These are phyloP conservation scores for Nemotelus pantherinus DNA, from an alignment of 2,888 invertebrate genomes.

Conservation along the genomic window DNA sequence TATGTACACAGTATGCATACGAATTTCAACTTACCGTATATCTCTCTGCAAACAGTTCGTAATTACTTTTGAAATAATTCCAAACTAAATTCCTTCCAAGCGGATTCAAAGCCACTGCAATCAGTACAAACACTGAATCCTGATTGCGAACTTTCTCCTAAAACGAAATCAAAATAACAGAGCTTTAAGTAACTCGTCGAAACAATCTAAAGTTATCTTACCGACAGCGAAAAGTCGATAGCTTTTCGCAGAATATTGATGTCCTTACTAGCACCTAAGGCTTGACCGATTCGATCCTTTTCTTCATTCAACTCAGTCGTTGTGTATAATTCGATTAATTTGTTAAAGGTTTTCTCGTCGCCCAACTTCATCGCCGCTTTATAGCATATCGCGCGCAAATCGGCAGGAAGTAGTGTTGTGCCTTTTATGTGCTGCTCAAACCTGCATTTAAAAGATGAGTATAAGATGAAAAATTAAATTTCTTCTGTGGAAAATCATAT, in stretches of 20 bases:
- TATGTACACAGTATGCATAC: no score
- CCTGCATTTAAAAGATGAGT: slow-evolving; percentile 56
- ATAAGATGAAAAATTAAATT: no score
- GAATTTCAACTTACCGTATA: slow-evolving; percentile 70
- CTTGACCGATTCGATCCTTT: slow-evolving; percentile 87
- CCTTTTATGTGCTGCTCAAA: slow-evolving; percentile 75
- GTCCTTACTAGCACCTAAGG: slow-evolving; percentile 83
- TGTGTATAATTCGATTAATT: slow-evolving; percentile 82
- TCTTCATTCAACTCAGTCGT: slow-evolving; percentile 91
- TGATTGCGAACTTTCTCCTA: slow-evolving; percentile 87
- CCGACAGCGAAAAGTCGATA: slow-evolving; percentile 83
- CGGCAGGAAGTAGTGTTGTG: slow-evolving; percentile 76
- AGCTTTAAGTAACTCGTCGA: not conserved
- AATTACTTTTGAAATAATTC: slow-evolving; percentile 89
- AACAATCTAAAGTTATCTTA: slow-evolving; percentile 56
- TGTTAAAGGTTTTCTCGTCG: slow-evolving; percentile 76
- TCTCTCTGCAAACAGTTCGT: slow-evolving; percentile 77
- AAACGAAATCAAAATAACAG: slow-evolving; percentile 43
- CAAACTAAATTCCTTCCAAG: slow-evolving; percentile 87
- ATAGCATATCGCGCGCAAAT: slow-evolving; percentile 87
- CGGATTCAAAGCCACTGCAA: slow-evolving; percentile 82
- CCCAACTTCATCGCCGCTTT: slow-evolving; percentile 79
- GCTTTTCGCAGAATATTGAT: slow-evolving; percentile 77
- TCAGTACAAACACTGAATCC: slow-evolving; percentile 89
- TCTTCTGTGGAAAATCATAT: no score